These are phyloP conservation scores for Babyrousa celebensis DNA, from an alignment of 2,797 vertebrate genomes.

Conservation along the genomic window DNA sequence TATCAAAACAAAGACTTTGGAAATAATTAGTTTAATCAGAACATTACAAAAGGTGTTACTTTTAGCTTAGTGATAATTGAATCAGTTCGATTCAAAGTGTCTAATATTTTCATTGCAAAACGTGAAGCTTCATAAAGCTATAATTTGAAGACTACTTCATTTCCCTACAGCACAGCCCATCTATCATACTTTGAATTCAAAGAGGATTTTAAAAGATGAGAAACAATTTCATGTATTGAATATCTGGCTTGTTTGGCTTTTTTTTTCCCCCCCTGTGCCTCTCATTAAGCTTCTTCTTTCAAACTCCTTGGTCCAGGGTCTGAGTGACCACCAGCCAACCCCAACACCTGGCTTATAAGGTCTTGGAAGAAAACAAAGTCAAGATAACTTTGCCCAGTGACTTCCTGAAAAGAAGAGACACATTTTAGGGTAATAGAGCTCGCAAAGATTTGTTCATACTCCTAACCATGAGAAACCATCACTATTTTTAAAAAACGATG, in stretches of 20 bases:
- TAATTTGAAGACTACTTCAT: constrained; percentile 51
- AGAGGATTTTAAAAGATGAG: constrained; percentile 53
- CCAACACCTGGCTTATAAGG: neutral
- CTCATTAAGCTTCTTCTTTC: neutral
- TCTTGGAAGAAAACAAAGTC: neutral
- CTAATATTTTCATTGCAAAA: constrained; percentile 3
- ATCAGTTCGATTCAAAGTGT: constrained; percentile 35
- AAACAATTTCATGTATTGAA: neutral
- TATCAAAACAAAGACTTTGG: neutral
- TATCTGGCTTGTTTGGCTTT: neutral
- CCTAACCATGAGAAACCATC: neutral
- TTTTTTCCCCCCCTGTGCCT: neutral
- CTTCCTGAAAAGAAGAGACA: neutral
- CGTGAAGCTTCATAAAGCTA: constrained; percentile 49
- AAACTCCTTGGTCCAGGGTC: neutral
- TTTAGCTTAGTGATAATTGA: constrained; percentile 40
- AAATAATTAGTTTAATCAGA: constrained; percentile 37
- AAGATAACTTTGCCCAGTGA: neutral
- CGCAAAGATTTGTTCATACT: neutral
- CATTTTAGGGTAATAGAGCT: neutral
- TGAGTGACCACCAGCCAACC: neutral
- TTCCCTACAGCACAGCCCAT: constrained; percentile 39
- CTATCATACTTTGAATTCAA: constrained; percentile 52
- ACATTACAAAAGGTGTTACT: constrained; percentile 63
- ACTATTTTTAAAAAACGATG: neutral